Evolutionary conservation across 2,113 vertebrate species (phyloP).

Genomic region (Hippocampus abdominalis): DNA sequence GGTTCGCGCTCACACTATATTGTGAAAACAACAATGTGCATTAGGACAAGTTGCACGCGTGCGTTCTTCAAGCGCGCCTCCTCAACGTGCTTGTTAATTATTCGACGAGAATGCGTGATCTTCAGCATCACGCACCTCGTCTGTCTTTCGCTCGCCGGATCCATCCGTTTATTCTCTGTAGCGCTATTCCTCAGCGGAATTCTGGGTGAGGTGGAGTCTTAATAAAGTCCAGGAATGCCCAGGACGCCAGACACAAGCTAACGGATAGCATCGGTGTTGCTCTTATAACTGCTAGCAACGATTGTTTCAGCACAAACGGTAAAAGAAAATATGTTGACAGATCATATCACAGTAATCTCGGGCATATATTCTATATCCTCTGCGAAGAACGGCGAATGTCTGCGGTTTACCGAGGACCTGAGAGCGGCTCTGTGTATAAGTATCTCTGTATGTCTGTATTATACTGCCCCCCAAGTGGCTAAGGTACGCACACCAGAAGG

Average conservation of each 20-base stretch:
- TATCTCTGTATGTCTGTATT: background rate
- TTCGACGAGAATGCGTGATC: slow-evolving; percentile 22
- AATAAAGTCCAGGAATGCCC: background rate
- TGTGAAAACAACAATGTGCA: slow-evolving; percentile 50
- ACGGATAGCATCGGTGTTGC: background rate
- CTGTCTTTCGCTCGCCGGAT: background rate
- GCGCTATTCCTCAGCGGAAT: no score
- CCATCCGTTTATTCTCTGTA: background rate
- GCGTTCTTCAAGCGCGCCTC: slow-evolving; percentile 28
- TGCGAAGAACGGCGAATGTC: background rate
- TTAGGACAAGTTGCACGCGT: slow-evolving; percentile 33
- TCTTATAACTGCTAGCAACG: background rate
- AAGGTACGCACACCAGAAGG: background rate
- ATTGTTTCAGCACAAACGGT: background rate
- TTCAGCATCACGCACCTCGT: slow-evolving; percentile 6
- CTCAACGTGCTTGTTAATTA: slow-evolving; percentile 39
- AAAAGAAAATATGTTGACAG: background rate
- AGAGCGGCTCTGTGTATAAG: background rate
- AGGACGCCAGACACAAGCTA: background rate
- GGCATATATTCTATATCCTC: background rate
- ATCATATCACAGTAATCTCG: background rate
- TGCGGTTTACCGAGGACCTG: background rate
- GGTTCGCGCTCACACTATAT: slow-evolving; percentile 56
- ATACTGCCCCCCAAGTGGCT: background rate
- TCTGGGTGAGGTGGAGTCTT: no score